These are phyloP conservation scores for Oeneis ivallda DNA, from an alignment of 2,888 invertebrate species.

Conservation along the genomic window DNA sequence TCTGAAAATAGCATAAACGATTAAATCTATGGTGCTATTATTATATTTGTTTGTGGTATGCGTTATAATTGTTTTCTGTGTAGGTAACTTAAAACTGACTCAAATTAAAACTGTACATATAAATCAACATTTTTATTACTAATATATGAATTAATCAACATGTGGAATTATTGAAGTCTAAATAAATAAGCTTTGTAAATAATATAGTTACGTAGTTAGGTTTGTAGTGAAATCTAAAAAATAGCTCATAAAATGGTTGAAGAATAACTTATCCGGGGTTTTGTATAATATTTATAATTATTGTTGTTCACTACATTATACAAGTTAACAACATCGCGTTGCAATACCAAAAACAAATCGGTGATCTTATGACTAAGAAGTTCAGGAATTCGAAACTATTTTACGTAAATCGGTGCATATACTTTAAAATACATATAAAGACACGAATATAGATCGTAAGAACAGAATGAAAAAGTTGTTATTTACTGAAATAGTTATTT, in stretches of 20 bases:
- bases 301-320: slow-evolving; percentile 4
- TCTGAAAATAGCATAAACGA: slow-evolving; percentile 31
- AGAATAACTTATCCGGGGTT: not conserved
- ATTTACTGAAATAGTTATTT: no score
- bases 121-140: no score
- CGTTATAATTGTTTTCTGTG: slow-evolving; percentile 25
- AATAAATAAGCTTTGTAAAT: slow-evolving; percentile 3
- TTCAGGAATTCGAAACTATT: slow-evolving; percentile 39
- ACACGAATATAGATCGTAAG: not conserved
- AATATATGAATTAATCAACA: not conserved
- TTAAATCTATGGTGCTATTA: slow-evolving; percentile 50
- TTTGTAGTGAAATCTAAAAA: not conserved
- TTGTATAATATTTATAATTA: slow-evolving; percentile 1
- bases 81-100: slow-evolving; percentile 29
- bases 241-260: not conserved
- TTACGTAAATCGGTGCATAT: slow-evolving; percentile 30
- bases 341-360: slow-evolving; percentile 53
- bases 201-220: not conserved
- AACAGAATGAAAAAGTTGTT: not conserved
- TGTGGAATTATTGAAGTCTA: not conserved
- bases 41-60: slow-evolving; percentile 44
- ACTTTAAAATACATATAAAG: slow-evolving; percentile 19
- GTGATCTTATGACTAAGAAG: slow-evolving; percentile 48
- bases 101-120: slow-evolving; percentile 7
- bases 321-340: slow-evolving; percentile 2